These are phyloP conservation scores for Triops cancriformis DNA, from an alignment of 1,140 invertebrate species.

Conservation along the genomic window DNA sequence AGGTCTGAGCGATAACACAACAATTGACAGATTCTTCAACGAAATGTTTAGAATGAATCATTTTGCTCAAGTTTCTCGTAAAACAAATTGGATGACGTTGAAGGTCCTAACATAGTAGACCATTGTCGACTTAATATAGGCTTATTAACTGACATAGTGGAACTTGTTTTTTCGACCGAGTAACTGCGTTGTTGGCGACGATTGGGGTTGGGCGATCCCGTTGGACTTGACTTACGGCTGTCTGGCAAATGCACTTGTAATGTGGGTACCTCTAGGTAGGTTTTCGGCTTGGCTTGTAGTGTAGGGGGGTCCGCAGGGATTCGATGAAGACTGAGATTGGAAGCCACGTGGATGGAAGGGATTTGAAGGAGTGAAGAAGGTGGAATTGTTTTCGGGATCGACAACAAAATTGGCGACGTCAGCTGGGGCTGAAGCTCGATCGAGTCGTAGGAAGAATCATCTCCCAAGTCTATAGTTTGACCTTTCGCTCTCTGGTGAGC, in stretches of 20 bases:
- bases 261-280: neutral
- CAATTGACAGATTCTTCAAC: neutral
- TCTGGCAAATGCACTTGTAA: neutral
- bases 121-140: neutral
- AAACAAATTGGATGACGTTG: neutral
- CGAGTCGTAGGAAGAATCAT: constrained; percentile 14
- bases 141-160: neutral
- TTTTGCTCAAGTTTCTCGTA: neutral
- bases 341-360: neutral
- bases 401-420: neutral
- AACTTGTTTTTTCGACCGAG: neutral
- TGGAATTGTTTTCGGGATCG: neutral
- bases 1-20: too few species aligned
- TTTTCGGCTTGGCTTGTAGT: neutral
- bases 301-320: neutral
- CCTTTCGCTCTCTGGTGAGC: constrained; percentile 26
- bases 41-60: neutral
- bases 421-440: neutral
- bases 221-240: neutral
- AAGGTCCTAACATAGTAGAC: neutral
- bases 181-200: constrained; percentile 8
- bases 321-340: neutral
- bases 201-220: neutral
- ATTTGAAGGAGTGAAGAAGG: neutral
- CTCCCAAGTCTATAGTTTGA: constrained; percentile 20